These are phyloP conservation scores for Neoseiulus cucumeris DNA, from an alignment of 1,140 invertebrate species.

Conservation along the genomic window DNA sequence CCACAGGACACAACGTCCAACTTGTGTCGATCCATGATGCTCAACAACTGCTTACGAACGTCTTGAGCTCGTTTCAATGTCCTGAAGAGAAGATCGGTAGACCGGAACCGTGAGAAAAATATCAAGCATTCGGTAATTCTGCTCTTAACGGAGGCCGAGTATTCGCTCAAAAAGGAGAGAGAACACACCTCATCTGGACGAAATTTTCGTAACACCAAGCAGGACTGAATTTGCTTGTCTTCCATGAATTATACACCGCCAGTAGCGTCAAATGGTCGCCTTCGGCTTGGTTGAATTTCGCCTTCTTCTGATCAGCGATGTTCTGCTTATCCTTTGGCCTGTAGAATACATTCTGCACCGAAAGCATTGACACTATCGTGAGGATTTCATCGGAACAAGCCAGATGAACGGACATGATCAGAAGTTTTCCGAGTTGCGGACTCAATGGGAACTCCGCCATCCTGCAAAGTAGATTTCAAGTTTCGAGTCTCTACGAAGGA, in stretches of 20 bases:
- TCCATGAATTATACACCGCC: conserved; percentile 99
- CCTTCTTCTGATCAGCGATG: conserved; percentile 93
- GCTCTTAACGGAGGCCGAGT: too few relatives aligned
- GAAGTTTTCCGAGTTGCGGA: conserved; percentile 93
- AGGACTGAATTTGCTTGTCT: conserved; percentile 95
- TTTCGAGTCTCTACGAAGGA: too few relatives aligned
- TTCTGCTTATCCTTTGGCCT: conserved; percentile 79
- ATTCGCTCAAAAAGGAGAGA: neutral
- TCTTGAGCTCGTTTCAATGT: conserved; percentile 94
- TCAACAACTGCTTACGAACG: conserved; percentile 88
- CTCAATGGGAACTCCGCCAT: conserved; percentile 99
- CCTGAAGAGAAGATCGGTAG: conserved; percentile 26
- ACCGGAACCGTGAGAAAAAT: neutral
- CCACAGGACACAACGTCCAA: conserved; percentile 89
- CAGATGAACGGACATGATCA: conserved; percentile 97
- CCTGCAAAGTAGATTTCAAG: conserved; percentile 36
- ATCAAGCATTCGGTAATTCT: neutral
- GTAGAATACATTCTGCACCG: conserved; percentile 98
- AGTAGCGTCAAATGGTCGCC: conserved; percentile 92
- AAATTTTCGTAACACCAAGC: conserved; percentile 99
- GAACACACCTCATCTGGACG: conserved; percentile 51
- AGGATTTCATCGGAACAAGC: conserved; percentile 95
- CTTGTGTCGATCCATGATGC: conserved; percentile 97
- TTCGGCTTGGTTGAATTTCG: conserved; percentile 95
- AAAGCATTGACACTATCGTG: conserved; percentile 96